phyloP scores from a whole-genome alignment of 2,888 invertebrate species.

The Pseudococcus longispinus region DNA sequence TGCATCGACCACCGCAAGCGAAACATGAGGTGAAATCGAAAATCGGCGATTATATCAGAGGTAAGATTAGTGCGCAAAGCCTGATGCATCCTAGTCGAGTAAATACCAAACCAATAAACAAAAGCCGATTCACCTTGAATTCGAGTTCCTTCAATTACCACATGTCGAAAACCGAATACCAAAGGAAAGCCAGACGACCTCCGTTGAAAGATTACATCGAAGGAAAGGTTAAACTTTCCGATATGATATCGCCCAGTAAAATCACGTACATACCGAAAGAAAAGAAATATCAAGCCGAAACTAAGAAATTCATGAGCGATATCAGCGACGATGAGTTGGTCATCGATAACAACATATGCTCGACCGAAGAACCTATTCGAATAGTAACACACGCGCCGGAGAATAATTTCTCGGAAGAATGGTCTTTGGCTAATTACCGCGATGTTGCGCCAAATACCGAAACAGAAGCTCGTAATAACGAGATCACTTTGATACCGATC shows the following conservation, averaged over 20 bases:
- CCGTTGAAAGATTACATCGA: slow-evolving; percentile 54
- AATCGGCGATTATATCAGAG: slow-evolving; percentile 54
- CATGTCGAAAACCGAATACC: slow-evolving; percentile 45
- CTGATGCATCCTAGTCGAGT: slow-evolving; percentile 52
- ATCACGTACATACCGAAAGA: slow-evolving; percentile 52
- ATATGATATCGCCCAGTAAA: slow-evolving; percentile 54
- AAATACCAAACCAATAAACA: slow-evolving; percentile 53
- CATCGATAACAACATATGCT: not conserved
- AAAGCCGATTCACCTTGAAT: slow-evolving; percentile 33
- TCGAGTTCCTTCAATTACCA: slow-evolving; percentile 34
- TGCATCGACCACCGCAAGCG: slow-evolving; percentile 18
- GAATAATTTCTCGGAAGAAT: not conserved
- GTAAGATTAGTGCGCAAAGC: slow-evolving; percentile 51
- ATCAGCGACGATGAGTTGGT: not conserved
- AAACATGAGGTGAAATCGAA: slow-evolving; percentile 51
- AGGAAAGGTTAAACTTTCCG: slow-evolving; percentile 50
- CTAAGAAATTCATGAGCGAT: not conserved
- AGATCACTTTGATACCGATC: slow-evolving; percentile 42
- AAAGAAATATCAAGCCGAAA: slow-evolving; percentile 41
- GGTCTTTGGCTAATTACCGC: not conserved
- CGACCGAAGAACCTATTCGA: not conserved
- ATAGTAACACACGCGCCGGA: slow-evolving; percentile 4
- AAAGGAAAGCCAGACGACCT: slow-evolving; percentile 48
- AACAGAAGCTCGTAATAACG: not conserved
- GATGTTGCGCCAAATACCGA: not conserved